Conservation (phyloP, 2,797 vertebrate genomes). For the Malacoraja senta region DNA sequence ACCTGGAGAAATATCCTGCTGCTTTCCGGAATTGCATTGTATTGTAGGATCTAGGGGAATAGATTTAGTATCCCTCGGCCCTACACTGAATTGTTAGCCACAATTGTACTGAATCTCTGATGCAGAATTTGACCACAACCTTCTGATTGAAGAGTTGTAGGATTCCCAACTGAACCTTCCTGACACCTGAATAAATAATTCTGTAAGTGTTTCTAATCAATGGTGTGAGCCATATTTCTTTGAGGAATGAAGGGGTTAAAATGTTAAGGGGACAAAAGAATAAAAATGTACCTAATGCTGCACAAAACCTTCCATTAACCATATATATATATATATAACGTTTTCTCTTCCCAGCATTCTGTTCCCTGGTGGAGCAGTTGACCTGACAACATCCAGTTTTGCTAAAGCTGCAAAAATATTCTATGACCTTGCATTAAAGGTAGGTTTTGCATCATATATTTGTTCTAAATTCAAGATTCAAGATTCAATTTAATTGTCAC, state of each 20-base stretch:
- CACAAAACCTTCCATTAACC: neutral
- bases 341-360: slow-evolving; percentile 51
- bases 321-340: neutral
- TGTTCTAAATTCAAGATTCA: neutral
- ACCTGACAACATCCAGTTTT: slow-evolving; percentile 60
- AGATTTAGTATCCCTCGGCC: neutral
- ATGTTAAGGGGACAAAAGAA: neutral
- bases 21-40: neutral
- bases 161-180: neutral
- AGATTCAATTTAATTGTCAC: no score
- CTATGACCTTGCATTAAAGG: slow-evolving; percentile 60
- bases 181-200: neutral
- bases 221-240: neutral
- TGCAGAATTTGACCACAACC: neutral
- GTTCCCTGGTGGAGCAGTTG: slow-evolving; percentile 60
- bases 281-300: neutral
- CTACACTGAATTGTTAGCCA: neutral
- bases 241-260: neutral
- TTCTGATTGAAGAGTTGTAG: neutral
- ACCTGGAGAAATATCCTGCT: neutral
- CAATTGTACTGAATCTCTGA: neutral
- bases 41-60: neutral
- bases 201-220: neutral
- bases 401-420: slow-evolving; percentile 61
- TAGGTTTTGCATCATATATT: slow-evolving; percentile 45